Percentiles rank a stretch among this genome's conserved stretches.
phyloP scores from a whole-genome alignment of 2,113 vertebrate species.

The Madoqua kirkii region DNA sequence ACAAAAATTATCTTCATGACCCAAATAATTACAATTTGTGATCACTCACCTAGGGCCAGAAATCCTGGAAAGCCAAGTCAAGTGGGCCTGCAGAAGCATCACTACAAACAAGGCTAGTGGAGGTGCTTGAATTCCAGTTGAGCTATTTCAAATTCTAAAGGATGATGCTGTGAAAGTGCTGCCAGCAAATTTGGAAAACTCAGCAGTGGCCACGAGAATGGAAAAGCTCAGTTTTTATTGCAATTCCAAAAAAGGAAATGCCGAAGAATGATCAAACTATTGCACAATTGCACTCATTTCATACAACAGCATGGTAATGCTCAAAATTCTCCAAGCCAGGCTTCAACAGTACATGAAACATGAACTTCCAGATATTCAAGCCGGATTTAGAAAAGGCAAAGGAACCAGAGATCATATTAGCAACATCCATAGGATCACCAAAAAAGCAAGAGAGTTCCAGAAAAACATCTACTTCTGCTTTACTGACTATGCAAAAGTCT shows the following conservation, averaged over 20 bases:
- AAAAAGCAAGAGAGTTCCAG: neutral
- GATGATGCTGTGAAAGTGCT: neutral
- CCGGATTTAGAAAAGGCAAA: neutral
- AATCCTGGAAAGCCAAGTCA: neutral
- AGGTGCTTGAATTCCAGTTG: neutral
- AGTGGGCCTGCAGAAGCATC: neutral
- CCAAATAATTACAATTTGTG: neutral
- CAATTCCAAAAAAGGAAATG: neutral
- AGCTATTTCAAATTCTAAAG: neutral
- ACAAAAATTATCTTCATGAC: neutral
- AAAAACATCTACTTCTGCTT: neutral
- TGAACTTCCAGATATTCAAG: neutral
- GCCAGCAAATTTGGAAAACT: neutral
- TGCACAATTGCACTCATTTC: neutral
- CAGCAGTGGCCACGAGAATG: neutral
- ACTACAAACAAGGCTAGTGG: neutral
- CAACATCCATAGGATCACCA: fast-evolving
- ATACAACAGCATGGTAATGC: neutral
- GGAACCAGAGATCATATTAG: neutral
- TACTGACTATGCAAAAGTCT: neutral
- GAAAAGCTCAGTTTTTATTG: neutral
- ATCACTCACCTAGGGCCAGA: neutral
- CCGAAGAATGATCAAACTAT: neutral
- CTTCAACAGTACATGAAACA: neutral
- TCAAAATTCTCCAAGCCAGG: neutral